Conservation (phyloP, 2,113 vertebrate species). For the Dryoscopus gambensis region DNA sequence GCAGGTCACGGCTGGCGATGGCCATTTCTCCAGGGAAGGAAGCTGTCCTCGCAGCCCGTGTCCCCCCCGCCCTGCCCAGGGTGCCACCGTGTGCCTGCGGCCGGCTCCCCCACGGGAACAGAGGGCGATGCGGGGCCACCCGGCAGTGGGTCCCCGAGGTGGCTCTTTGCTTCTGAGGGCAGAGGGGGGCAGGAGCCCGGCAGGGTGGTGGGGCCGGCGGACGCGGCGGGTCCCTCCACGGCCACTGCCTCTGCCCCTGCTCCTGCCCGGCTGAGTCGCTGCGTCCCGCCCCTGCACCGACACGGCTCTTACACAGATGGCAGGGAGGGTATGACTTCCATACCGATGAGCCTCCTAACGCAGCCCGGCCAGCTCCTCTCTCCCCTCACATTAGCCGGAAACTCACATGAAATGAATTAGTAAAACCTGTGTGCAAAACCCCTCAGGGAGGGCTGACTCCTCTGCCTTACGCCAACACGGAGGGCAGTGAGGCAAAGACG, state of each 20-base stretch:
- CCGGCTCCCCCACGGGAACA: not conserved
- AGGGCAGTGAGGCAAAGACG: not conserved
- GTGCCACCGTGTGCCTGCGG: accelerated
- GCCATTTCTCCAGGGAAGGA: not conserved
- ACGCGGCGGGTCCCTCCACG: accelerated
- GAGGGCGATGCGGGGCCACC: accelerated
- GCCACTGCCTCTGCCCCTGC: not conserved
- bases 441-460: not conserved
- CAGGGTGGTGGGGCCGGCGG: accelerated
- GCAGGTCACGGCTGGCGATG: not conserved
- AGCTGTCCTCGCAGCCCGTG: accelerated
- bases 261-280: not conserved
- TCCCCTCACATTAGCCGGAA: not conserved
- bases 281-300: not conserved
- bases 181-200: too few relatives aligned
- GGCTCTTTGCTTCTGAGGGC: not conserved
- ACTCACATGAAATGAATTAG: not conserved
- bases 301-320: not conserved
- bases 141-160: accelerated
- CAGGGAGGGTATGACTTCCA: not conserved
- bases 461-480: not conserved
- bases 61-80: not conserved
- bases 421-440: not conserved
- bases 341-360: not conserved
- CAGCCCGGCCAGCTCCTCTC: not conserved